Evolutionary conservation across 2,113 vertebrate species (phyloP).

Genomic region (Heterotilapia buettikoferi): DNA sequence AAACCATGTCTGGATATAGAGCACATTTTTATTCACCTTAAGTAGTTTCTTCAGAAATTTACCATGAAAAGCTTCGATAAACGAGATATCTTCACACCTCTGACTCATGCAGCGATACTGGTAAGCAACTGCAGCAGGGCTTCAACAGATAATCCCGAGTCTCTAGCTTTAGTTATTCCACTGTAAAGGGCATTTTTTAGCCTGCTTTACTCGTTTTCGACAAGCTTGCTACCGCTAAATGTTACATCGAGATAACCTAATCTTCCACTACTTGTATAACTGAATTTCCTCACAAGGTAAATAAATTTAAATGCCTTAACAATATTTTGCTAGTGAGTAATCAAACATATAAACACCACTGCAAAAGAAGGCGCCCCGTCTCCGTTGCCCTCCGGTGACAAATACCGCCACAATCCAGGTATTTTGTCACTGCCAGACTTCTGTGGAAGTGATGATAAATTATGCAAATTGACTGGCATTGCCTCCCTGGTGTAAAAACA

Average conservation of each 20-base stretch:
- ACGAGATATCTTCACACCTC: neutral
- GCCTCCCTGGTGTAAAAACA: slow-evolving; percentile 2
- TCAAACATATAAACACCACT: neutral
- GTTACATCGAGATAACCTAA: neutral
- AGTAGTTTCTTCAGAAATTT: neutral
- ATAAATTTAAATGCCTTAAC: neutral
- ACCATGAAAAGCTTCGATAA: neutral
- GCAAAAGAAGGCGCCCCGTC: neutral
- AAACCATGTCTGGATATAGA: neutral
- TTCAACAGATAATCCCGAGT: neutral
- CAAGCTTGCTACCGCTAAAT: neutral
- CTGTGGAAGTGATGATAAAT: slow-evolving; percentile 20
- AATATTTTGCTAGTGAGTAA: neutral
- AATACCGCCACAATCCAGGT: slow-evolving; percentile 12
- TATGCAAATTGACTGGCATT: slow-evolving; percentile 19
- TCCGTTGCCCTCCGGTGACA: neutral
- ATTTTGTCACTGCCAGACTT: slow-evolving; percentile 18
- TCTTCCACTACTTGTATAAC: neutral
- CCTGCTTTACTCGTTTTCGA: neutral
- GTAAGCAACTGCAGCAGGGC: neutral
- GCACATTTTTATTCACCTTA: neutral
- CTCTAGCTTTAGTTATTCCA: neutral
- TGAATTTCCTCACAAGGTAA: neutral
- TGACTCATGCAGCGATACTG: neutral
- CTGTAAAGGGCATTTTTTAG: neutral